Conservation (phyloP, 2,888 invertebrate species). For the Cataglyphis altisquamis region DNA sequence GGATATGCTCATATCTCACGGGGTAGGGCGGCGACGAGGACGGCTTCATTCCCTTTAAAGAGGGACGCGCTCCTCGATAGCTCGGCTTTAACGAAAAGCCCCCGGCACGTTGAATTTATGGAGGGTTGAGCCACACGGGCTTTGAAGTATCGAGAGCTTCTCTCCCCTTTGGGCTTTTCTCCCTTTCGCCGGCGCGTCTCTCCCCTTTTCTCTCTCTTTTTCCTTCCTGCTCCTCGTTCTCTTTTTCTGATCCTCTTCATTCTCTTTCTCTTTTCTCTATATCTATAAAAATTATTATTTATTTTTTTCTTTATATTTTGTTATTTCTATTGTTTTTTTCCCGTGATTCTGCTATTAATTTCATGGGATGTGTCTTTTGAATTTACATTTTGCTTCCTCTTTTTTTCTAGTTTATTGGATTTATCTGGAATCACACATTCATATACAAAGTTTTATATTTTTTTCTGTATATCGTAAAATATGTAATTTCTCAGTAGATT, state of each 20-base stretch:
- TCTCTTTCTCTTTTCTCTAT: background rate
- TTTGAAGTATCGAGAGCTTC: constrained; percentile 56
- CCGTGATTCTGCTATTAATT: background rate
- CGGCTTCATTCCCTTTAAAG: constrained; percentile 71
- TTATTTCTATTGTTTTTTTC: constrained; percentile 5
- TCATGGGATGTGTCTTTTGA: constrained; percentile 6
- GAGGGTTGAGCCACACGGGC: constrained; percentile 60
- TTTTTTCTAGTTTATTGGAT: background rate
- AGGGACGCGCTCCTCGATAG: constrained; percentile 60
- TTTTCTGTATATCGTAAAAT: background rate
- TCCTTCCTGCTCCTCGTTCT: background rate
- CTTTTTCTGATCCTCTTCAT: background rate
- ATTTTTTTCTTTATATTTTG: background rate
- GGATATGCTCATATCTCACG: constrained; percentile 75
- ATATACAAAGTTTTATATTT: background rate
- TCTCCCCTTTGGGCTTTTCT: constrained; percentile 37
- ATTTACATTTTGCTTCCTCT: background rate
- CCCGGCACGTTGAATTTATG: constrained; percentile 67
- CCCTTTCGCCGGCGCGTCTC: constrained; percentile 24
- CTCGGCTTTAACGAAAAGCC: constrained; percentile 69
- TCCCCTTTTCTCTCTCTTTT: background rate
- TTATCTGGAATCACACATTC: background rate
- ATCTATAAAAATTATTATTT: background rate
- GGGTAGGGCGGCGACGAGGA: constrained; percentile 7
- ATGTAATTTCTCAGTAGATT: background rate